phyloP scores from a whole-genome alignment of 2,113 vertebrate genomes.

The Poeciliopsis occidentalis region DNA sequence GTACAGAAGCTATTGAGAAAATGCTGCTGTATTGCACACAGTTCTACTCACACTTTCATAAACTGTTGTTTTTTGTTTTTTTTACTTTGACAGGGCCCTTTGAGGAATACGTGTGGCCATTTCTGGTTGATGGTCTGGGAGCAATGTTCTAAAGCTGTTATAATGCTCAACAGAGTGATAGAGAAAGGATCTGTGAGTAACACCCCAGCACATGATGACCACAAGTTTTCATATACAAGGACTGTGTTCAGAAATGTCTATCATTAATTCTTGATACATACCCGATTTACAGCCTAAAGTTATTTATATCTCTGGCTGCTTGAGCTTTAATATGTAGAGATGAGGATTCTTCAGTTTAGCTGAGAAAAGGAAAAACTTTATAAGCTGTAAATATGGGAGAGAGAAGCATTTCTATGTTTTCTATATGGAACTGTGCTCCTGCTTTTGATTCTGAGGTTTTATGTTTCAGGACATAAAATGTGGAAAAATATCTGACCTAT shows the following conservation, averaged over 20 bases:
- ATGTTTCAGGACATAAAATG: no score
- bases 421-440: no score
- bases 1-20: conserved; percentile 62
- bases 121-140: conserved; percentile 99
- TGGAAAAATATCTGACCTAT: no score
- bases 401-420: no score
- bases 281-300: no score
- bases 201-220: conserved; percentile 1
- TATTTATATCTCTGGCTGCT: no score
- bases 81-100: conserved; percentile 84
- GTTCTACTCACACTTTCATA: background rate
- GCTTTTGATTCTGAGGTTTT: no score
- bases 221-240: background rate
- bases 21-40: background rate
- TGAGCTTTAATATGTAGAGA: no score
- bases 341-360: no score
- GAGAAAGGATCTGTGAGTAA: conserved; percentile 95
- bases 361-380: no score
- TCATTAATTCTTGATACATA: background rate
- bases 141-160: conserved; percentile 93
- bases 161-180: conserved; percentile 97
- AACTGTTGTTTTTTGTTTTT: background rate
- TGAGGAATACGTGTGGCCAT: conserved; percentile 95
- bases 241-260: background rate
- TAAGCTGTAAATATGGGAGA: no score